Evolutionary conservation across 2,113 vertebrate species (phyloP).

Genomic region (Australoheros scitulus): DNA sequence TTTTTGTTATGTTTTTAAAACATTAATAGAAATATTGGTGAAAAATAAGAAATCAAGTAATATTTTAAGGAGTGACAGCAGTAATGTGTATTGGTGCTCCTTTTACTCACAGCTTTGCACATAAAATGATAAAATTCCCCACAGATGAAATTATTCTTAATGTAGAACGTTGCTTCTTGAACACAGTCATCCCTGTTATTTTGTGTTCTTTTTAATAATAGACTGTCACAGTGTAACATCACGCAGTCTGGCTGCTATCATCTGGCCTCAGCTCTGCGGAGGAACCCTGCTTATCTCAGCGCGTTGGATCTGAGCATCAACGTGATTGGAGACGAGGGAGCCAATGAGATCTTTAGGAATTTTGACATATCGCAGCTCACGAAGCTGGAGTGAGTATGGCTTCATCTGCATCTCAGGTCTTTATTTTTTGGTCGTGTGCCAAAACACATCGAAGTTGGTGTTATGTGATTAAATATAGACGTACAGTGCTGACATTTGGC

Average conservation of each 20-base stretch:
- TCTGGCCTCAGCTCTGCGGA: conserved; percentile 53
- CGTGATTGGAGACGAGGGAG: conserved; percentile 34
- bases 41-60: background rate
- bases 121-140: background rate
- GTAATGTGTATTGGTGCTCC: background rate
- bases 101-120: background rate
- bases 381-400: conserved; percentile 65
- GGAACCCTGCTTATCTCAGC: conserved; percentile 37
- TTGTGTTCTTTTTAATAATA: background rate
- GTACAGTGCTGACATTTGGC: background rate
- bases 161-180: background rate
- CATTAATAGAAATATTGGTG: background rate
- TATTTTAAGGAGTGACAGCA: background rate
- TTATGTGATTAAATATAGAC: background rate
- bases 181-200: background rate
- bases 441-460: background rate
- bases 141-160: background rate
- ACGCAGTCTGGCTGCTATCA: background rate
- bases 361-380: conserved; percentile 32
- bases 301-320: conserved; percentile 69
- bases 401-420: background rate
- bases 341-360: conserved; percentile 11
- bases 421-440: background rate
- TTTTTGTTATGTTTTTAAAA: background rate
- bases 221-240: conserved; percentile 65